phyloP scores from a whole-genome alignment of 1,140 invertebrate genomes.

The Hylyphantes graminicola region DNA sequence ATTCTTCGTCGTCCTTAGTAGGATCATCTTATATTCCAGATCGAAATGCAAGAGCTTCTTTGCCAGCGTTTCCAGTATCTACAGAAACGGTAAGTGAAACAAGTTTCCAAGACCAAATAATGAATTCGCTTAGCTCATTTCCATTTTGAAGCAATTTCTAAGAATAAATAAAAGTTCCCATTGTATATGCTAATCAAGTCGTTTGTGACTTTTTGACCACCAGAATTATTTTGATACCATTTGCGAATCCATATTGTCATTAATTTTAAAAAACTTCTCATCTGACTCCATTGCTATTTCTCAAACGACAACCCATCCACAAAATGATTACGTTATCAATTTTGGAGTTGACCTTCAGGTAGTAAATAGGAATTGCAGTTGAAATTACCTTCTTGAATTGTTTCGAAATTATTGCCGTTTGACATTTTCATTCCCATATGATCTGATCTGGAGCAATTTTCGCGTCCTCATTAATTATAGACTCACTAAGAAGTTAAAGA shows the following conservation, averaged over 20 bases:
- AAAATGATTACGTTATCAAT: no score
- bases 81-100: slow-evolving; percentile 16
- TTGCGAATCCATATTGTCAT: background rate
- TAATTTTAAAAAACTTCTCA: background rate
- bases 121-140: background rate
- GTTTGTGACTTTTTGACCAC: background rate
- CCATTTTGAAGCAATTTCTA: background rate
- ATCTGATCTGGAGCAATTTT: background rate
- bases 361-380: background rate
- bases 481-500: background rate
- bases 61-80: slow-evolving; percentile 7
- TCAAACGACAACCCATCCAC: no score
- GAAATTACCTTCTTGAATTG: background rate
- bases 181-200: background rate
- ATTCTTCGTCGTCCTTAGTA: slow-evolving; percentile 18
- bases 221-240: background rate
- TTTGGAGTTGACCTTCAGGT: background rate
- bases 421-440: background rate
- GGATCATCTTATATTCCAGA: slow-evolving; percentile 5
- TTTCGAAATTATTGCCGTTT: background rate
- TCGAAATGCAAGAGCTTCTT: slow-evolving; percentile 3
- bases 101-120: background rate
- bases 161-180: background rate
- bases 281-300: no score
- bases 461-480: background rate